Conservation (phyloP, 2,888 invertebrate species). For the Rhogogaster chlorosoma region DNA sequence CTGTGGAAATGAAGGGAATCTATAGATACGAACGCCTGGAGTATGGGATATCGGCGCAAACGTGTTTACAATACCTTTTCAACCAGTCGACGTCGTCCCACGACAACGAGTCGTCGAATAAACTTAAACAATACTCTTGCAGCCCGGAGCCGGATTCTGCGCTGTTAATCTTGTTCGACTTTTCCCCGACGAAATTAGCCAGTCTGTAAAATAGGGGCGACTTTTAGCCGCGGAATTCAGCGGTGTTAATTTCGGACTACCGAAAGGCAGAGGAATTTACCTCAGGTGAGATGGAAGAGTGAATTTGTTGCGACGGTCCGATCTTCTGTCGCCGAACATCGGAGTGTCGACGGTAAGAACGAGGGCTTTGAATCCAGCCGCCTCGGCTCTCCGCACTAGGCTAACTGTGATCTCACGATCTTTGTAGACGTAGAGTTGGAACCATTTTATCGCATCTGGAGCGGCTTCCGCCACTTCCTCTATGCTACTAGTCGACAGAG, state of each 20-base stretch:
- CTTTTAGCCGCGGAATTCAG: no score
- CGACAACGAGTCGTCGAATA: slow-evolving; percentile 90
- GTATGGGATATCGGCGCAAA: no score
- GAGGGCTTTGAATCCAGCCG: slow-evolving; percentile 91
- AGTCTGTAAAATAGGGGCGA: slow-evolving; percentile 80
- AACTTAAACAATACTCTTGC: slow-evolving; percentile 86
- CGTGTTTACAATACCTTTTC: no score
- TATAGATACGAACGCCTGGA: no score
- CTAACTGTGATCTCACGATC: slow-evolving; percentile 86
- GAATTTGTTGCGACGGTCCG: slow-evolving; percentile 92
- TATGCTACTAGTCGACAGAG: slow-evolving; percentile 91
- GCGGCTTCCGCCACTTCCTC: slow-evolving; percentile 92
- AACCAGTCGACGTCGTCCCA: slow-evolving; percentile 96
- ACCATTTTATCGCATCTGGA: slow-evolving; percentile 90
- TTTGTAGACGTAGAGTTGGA: slow-evolving; percentile 94
- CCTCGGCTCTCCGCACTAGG: slow-evolving; percentile 89
- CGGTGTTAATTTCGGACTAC: no score
- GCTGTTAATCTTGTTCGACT: slow-evolving; percentile 77
- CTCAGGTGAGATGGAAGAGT: slow-evolving; percentile 88
- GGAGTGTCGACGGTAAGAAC: slow-evolving; percentile 95
- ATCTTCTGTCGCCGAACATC: slow-evolving; percentile 89
- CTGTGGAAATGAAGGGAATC: slow-evolving; percentile 73
- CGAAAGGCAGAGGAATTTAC: slow-evolving; percentile 73
- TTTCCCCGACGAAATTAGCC: slow-evolving; percentile 87
- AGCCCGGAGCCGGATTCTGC: slow-evolving; percentile 86